Evolutionary conservation across 2,888 invertebrate species (phyloP).

Genomic region (Agrochola macilenta): DNA sequence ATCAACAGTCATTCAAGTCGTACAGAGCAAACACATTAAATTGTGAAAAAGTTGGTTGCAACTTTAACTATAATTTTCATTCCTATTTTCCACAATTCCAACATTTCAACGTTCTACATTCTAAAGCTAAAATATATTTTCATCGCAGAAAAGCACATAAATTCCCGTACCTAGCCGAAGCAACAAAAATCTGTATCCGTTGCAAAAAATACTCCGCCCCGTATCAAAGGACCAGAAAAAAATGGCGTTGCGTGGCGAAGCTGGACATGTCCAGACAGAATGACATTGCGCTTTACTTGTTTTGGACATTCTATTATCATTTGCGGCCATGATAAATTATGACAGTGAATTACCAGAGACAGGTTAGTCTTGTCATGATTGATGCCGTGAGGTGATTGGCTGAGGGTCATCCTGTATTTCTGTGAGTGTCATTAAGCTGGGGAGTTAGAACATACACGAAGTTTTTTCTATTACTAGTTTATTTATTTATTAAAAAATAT

Average conservation of each 20-base stretch:
- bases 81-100: background rate
- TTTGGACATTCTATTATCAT: conserved; percentile 56
- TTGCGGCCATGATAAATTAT: conserved; percentile 56
- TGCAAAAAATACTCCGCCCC: conserved; percentile 25
- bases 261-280: conserved; percentile 47
- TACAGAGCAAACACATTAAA: background rate
- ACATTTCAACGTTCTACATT: background rate
- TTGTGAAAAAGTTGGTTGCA: background rate
- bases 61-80: background rate
- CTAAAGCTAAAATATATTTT: background rate
- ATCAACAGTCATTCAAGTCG: background rate
- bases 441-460: background rate
- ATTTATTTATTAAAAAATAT: no score
- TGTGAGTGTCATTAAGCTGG: conserved; percentile 6
- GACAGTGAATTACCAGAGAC: conserved; percentile 52
- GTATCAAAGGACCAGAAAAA: conserved; percentile 44
- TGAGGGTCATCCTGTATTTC: conserved; percentile 7
- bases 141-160: background rate
- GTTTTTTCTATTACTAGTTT: background rate
- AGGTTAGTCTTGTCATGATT: conserved; percentile 44
- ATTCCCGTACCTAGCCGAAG: background rate
- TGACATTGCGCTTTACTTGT: conserved; percentile 62
- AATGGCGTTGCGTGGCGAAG: conserved; percentile 13
- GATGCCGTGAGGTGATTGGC: conserved; percentile 35
- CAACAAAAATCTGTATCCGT: conserved; percentile 14